A percentile compares a stretch with the other conserved stretches of the same genome.
Conservation (phyloP, 2,113 vertebrate species). For the Lampris megalopsis region DNA sequence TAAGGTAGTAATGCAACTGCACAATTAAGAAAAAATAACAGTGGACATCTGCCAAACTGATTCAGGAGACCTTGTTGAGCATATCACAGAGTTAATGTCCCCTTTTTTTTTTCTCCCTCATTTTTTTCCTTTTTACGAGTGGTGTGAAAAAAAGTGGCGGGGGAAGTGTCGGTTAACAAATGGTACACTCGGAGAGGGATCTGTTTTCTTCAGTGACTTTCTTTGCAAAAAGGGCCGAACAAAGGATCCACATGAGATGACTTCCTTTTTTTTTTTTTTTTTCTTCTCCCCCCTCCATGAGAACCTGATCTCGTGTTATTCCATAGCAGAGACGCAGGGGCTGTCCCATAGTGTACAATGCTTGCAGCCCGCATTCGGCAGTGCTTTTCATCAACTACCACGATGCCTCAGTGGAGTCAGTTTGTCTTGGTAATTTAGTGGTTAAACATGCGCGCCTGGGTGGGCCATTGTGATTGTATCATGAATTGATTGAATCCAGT, state of each 20-base stretch:
- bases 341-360: constrained; percentile 38
- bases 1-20: constrained; percentile 48
- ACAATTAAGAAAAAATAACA: constrained; percentile 28
- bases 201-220: constrained; percentile 73
- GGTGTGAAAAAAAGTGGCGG: constrained; percentile 31
- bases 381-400: constrained; percentile 28
- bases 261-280: constrained; percentile 65
- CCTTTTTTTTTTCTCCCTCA: neutral
- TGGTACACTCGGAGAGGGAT: constrained; percentile 70
- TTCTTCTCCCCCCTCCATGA: constrained; percentile 42
- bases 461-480: too few relatives aligned
- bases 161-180: constrained; percentile 71
- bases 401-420: constrained; percentile 8
- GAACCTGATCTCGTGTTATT: constrained; percentile 79
- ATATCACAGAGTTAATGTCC: constrained; percentile 20
- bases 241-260: constrained; percentile 81
- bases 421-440: constrained; percentile 16
- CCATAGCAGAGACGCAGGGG: constrained; percentile 47
- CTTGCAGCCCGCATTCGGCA: constrained; percentile 20
- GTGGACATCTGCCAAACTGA: constrained; percentile 64
- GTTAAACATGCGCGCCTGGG: neutral
- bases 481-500: constrained; percentile 1
- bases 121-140: constrained; percentile 46
- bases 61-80: constrained; percentile 39
- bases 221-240: constrained; percentile 68